Percentiles rank a stretch among this genome's conserved stretches.
phyloP scores from a whole-genome alignment of 2,888 invertebrate species.

The Steinernema scapterisci region DNA sequence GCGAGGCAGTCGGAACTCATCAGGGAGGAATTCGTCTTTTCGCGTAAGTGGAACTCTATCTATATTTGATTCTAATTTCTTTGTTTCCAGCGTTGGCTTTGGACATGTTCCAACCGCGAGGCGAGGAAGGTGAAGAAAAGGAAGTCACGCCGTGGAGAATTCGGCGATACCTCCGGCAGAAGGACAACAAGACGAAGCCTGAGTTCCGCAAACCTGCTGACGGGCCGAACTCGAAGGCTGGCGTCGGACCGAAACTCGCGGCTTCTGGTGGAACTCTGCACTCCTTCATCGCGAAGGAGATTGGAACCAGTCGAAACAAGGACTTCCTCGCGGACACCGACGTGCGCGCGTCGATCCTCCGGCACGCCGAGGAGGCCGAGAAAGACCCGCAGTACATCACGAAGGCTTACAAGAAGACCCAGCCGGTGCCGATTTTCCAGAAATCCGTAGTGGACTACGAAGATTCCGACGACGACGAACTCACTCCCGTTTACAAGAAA shows the following conservation, averaged over 20 bases:
- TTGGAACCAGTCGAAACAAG: slow-evolving; percentile 75
- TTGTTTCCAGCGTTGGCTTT: slow-evolving; percentile 77
- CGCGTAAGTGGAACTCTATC: slow-evolving; percentile 72
- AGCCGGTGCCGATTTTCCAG: slow-evolving; percentile 65
- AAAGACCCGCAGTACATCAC: slow-evolving; percentile 60
- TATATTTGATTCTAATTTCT: background rate
- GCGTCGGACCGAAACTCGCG: slow-evolving; percentile 75
- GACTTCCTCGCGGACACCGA: slow-evolving; percentile 63
- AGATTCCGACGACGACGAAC: slow-evolving; percentile 51
- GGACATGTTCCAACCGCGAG: slow-evolving; percentile 86
- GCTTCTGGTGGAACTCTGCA: slow-evolving; percentile 86
- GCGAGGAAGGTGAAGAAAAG: slow-evolving; percentile 66
- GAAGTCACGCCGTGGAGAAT: slow-evolving; percentile 64
- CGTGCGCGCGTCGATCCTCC: slow-evolving; percentile 63
- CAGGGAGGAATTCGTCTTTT: slow-evolving; percentile 88
- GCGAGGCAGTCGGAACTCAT: slow-evolving; percentile 78
- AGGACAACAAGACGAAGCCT: slow-evolving; percentile 67
- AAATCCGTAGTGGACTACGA: slow-evolving; percentile 54
- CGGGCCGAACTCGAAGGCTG: slow-evolving; percentile 72
- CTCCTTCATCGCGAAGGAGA: slow-evolving; percentile 91
- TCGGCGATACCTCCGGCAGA: slow-evolving; percentile 61
- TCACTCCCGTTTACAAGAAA: slow-evolving; percentile 56
- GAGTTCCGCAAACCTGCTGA: slow-evolving; percentile 72
- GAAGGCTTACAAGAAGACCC: slow-evolving; percentile 63
- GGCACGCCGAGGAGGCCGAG: slow-evolving; percentile 66